These are phyloP conservation scores for Contarinia nasturtii DNA, from an alignment of 1,140 invertebrate genomes.

Conservation along the genomic window DNA sequence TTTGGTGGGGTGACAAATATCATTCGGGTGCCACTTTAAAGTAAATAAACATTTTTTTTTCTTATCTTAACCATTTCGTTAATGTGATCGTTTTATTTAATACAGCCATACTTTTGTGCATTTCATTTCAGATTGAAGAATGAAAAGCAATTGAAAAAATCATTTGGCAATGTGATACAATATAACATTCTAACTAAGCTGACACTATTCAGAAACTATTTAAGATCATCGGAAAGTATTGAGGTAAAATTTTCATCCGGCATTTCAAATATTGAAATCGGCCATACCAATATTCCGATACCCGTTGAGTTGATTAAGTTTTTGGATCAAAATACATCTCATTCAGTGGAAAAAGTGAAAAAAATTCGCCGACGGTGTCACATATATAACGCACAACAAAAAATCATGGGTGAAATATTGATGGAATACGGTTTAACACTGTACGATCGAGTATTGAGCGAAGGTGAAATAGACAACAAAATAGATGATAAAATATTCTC, in stretches of 20 bases:
- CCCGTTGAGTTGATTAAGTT: background rate
- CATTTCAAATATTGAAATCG: background rate
- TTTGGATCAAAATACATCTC: background rate
- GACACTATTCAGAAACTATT: background rate
- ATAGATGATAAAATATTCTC: too few relatives aligned
- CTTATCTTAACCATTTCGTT: background rate
- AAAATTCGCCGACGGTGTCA: background rate
- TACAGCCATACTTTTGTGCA: too few relatives aligned
- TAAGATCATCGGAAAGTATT: background rate
- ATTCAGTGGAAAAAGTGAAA: too few relatives aligned
- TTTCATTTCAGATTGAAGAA: background rate
- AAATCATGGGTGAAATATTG: background rate
- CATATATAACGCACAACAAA: background rate
- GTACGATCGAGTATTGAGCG: too few relatives aligned
- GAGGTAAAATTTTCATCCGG: background rate
- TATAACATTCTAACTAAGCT: background rate
- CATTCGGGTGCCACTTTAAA: background rate
- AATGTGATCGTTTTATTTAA: background rate
- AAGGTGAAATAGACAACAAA: too few relatives aligned
- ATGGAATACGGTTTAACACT: too few relatives aligned
- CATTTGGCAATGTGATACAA: background rate
- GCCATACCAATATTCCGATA: background rate
- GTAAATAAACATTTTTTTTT: background rate
- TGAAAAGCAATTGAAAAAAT: background rate
- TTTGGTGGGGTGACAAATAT: background rate